Conservation (phyloP, 1,140 invertebrate species). For the Diprion similis region DNA sequence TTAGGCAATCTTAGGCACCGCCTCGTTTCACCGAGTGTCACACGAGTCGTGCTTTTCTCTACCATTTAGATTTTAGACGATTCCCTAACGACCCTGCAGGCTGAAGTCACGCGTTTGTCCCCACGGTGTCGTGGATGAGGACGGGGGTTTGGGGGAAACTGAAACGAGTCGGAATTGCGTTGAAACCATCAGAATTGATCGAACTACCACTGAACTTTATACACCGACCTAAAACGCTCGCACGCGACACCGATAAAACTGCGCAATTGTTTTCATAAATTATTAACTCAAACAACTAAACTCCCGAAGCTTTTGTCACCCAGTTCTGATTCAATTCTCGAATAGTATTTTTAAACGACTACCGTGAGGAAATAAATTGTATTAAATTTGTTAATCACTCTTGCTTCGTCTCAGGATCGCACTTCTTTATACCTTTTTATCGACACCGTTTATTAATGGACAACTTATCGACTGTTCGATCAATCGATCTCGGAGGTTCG, state of each 20-base stretch:
- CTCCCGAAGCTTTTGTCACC: neutral
- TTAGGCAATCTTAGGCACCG: neutral
- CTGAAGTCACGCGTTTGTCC: neutral
- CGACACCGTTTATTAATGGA: too few relatives aligned
- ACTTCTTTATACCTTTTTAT: too few relatives aligned
- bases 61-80: slow-evolving; percentile 5
- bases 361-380: too few relatives aligned
- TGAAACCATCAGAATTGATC: slow-evolving; percentile 7
- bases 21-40: neutral
- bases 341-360: too few relatives aligned
- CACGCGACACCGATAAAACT: slow-evolving; percentile 7
- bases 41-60: slow-evolving; percentile 2
- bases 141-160: neutral
- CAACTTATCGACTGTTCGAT: too few relatives aligned
- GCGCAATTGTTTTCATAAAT: neutral
- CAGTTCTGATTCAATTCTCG: too few relatives aligned
- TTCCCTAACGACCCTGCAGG: neutral
- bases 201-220: neutral
- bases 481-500: too few relatives aligned
- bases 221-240: neutral
- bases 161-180: slow-evolving; percentile 7
- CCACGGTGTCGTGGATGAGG: neutral
- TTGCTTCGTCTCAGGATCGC: too few relatives aligned
- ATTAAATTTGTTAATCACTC: too few relatives aligned
- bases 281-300: neutral